Evolutionary conservation across 2,113 vertebrate species (phyloP), one percentile per base, ranked within the genome.

Genomic region (Cephalopholis sonnerati): DNA sequence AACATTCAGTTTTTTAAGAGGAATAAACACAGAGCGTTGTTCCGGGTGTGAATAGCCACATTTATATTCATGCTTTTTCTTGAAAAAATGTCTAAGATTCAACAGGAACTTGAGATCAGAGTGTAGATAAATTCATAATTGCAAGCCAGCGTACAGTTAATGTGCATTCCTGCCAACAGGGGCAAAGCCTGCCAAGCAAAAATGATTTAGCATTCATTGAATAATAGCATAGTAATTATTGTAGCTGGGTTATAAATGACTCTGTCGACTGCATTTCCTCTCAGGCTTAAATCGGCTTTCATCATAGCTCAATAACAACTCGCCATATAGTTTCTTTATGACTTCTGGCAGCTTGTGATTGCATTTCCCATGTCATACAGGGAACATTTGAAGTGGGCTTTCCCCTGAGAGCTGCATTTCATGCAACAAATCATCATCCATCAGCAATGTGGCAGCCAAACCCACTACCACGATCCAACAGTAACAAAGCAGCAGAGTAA

Each of bases 311-410:
- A 80, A 83, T 79, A 82, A 84, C 57, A 77, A 58, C 62, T 70
- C 12, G 10, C 58, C 46, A 1, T 70, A 64, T 59, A 15, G 78
- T 65, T 84, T 86, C 77, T 83, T 87, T 77, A 87, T 82, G 89
- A 74, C 84, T 83, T 81, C 75, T 84, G 70, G 80, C 81, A 76
- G 64, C 75, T 80, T 82, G 53, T 88, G 78, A 84, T 87, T 79
- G 78, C 81, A 74, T 92, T 94, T 93, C 89, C 91, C 91, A 93
- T 93, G 90, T 92, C 59, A 46, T 64, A 82, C 64, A 72, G 48
- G 25, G 62, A 62, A 66, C 71, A 71, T 79, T 83, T 84, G 50
- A 91, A 91, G 86, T 86, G 81, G 87, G 69, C 74, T 81, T 69
- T 71, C 64, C 87, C 88, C 64, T 10, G 67, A 89, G 89, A 78